Evolutionary conservation across 2,113 vertebrate species (phyloP).

Genomic region (Aplodontia rufa): DNA sequence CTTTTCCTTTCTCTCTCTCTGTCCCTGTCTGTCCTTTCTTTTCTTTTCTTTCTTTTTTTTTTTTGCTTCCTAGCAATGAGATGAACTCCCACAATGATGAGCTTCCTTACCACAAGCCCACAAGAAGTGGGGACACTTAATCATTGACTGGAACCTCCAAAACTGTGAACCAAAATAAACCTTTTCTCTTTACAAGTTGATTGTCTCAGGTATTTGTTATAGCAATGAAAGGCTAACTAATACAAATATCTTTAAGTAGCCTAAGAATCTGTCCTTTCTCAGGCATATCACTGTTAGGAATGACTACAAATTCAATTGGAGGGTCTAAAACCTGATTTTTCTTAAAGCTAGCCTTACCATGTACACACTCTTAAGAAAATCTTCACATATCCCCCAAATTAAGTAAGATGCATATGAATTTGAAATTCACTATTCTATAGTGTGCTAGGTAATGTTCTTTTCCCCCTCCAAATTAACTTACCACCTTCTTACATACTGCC

Average conservation of each 20-base stretch:
- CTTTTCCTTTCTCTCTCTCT: neutral
- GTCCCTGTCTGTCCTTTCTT: too few relatives aligned
- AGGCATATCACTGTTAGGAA: neutral
- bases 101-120: neutral
- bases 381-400: neutral
- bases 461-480: neutral
- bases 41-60: neutral
- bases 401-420: neutral
- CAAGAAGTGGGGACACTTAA: neutral
- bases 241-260: neutral
- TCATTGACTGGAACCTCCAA: neutral
- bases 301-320: neutral
- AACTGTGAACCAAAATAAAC: neutral
- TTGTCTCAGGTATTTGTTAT: too few relatives aligned
- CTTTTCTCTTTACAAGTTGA: neutral
- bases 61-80: neutral
- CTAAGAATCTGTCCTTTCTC: neutral
- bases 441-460: neutral
- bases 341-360: neutral
- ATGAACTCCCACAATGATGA: neutral
- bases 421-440: neutral
- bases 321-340: neutral
- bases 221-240: neutral
- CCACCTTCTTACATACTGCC: neutral
- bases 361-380: neutral